Base-by-base conservation (phyloP, 1,140 invertebrate species). In the Lucilia cuprina region DNA sequence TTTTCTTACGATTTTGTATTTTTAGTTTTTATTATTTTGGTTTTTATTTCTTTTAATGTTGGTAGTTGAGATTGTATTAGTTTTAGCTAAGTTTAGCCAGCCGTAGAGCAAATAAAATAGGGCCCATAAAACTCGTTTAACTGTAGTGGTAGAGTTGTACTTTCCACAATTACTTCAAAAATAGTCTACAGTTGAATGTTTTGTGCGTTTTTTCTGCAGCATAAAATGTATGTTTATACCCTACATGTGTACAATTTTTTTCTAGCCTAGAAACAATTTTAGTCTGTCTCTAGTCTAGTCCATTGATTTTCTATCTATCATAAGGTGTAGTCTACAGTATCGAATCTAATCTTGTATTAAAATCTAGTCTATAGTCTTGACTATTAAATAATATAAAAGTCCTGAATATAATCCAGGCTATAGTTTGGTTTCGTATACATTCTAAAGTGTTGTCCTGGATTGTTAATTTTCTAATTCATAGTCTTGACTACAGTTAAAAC, bases 1-100 rank as follows among this genome's bases (percentile, higher is more conserved):
- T 74, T 30, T 85, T 55, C 41, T 70, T 74, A n/a, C 55, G 47
- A 80, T 80, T 80, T 50, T 41, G 75, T 78, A 60, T 78, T 78
- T 78, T 47, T 49, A 49, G n/a, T 70, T 21, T 70, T 21, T 70
- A 14, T 35, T 13, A 9, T 74, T 74, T 21, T 25, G 25, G 25
- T 77, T 77, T 17, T 77, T 77, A 35, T 77, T 35, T 35, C 12
- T 9, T 7, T 17, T 34, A 77, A 35, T 77, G 25, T 35, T 77
- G 4, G 65, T 13, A 0, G 74, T 41, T 41, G 30, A 80, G 8
- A 30, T 80, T 49, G 2, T 35, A 13, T 49, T 49, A 35, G 17
- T 80, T 21, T 50, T 80, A 14, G 5, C 5, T 19, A 50, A 50
- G n/a, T 80, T 80, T 21, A 80, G n/a, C 77, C 41, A 19, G 77